Conservation (phyloP, 2,113 vertebrate species). For the Dicaeum eximium region DNA sequence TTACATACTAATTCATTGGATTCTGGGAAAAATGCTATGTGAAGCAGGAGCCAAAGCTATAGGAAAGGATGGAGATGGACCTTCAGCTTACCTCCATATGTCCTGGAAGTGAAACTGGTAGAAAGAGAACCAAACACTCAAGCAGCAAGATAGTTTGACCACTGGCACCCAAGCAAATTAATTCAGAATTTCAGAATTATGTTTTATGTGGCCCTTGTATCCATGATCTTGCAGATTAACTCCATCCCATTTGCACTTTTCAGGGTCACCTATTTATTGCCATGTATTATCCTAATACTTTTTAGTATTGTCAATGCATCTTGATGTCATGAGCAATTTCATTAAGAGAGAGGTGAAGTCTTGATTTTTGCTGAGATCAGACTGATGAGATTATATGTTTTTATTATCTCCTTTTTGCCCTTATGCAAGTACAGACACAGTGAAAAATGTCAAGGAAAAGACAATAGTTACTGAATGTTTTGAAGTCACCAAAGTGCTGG, state of each 20-base stretch:
- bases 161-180: background rate
- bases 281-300: background rate
- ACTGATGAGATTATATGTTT: background rate
- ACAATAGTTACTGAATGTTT: background rate
- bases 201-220: background rate
- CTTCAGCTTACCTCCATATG: background rate
- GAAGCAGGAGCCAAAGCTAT: background rate
- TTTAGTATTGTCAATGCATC: background rate
- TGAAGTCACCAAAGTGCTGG: background rate
- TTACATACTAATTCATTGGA: background rate
- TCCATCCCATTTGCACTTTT: background rate
- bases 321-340: background rate
- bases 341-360: background rate
- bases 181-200: background rate
- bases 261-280: background rate
- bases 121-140: fast-evolving
- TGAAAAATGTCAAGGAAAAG: background rate
- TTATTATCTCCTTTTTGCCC: background rate
- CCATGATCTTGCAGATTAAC: background rate
- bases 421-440: background rate
- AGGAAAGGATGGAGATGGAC: background rate
- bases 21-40: background rate
- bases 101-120: background rate
- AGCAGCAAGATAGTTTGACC: background rate
- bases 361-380: background rate